Percentiles rank a stretch among this genome's conserved stretches.
Evolutionary conservation across 2,888 invertebrate species (phyloP).

Genomic region (Erannis defoliaria): DNA sequence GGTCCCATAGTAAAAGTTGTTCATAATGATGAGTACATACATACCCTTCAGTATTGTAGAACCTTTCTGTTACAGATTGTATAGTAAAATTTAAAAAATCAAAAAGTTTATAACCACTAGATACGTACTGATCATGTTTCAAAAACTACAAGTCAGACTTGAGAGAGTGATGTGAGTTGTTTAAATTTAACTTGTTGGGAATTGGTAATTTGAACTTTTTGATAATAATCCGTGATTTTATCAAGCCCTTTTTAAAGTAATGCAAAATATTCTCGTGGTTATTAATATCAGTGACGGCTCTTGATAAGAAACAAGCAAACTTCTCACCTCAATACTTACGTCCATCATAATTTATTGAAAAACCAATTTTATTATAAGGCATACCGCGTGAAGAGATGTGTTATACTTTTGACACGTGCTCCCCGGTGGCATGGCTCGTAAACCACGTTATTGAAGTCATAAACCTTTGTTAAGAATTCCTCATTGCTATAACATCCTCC

Average conservation of each 20-base stretch:
- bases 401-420: conserved; percentile 72
- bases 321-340: background rate
- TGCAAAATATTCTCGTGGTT: background rate
- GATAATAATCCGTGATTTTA: too few relatives aligned
- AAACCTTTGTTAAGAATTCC: conserved; percentile 79
- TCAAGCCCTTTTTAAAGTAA: background rate
- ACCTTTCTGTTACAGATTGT: too few relatives aligned
- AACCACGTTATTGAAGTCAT: conserved; percentile 76
- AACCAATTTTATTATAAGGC: conserved; percentile 51
- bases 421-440: conserved; percentile 71
- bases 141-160: too few relatives aligned
- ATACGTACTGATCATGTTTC: too few relatives aligned
- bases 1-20: too few relatives aligned
- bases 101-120: too few relatives aligned
- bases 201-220: too few relatives aligned
- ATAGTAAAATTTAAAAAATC: too few relatives aligned
- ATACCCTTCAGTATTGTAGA: too few relatives aligned
- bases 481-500: conserved; percentile 68
- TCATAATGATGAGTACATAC: too few relatives aligned
- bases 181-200: too few relatives aligned
- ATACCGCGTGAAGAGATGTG: conserved; percentile 43
- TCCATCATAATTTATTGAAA: conserved; percentile 45
- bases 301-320: background rate
- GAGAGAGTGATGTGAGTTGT: too few relatives aligned
- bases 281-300: background rate